Evolutionary conservation across 1,140 invertebrate species (phyloP), one percentile per base, ranked within the genome.

Genomic region (Ceratitis capitata): DNA sequence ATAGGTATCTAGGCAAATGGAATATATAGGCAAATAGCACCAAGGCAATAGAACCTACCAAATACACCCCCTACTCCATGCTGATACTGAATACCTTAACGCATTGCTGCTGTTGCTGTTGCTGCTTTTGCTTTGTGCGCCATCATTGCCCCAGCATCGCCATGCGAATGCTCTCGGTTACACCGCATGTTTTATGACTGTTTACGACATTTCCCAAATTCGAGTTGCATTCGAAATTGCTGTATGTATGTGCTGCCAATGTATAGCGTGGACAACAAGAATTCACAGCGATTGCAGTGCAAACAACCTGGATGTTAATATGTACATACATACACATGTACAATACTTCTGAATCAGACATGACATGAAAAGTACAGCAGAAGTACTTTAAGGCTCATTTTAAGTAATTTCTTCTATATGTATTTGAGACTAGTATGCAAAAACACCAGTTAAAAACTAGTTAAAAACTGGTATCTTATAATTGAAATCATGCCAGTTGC

Each of bases 181-280:
- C 69, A 78, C 39, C 69, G 39, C 69, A 78, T 78, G 69, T 78
- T 78, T 78, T 78, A 45, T 78, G 69, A 78, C 39, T 78, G 69
- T 78, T 78, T 78, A 45, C 69, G 69, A 78, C 69, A 78, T 35
- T 78, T 78, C 45, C 39, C 23, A 45, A 78, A 78, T 78, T 78
- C 69, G 42, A 42, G 39, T 78, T 78, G 35, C 69, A 78, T 78
- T 78, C 12, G 39, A 10, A 23, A 45, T 45, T 78, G 69, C 19
- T 42, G n/a, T 53, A 5, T 53, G 53, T n/a, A 74, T 74, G 35
- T 74, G 64, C 14, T 74, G 35, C 14, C 35, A 78, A 45, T 78
- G 69, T 78, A 7, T 26, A 45, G 69, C n/a, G 69, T 7, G 9
- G 56, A 78, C 69, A 23, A n/a, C 39, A 45, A 78, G 69, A 39